A percentile compares a stretch with the other conserved stretches of the same genome.
Conservation (phyloP, 2,113 vertebrate genomes). For the Octodon degus region DNA sequence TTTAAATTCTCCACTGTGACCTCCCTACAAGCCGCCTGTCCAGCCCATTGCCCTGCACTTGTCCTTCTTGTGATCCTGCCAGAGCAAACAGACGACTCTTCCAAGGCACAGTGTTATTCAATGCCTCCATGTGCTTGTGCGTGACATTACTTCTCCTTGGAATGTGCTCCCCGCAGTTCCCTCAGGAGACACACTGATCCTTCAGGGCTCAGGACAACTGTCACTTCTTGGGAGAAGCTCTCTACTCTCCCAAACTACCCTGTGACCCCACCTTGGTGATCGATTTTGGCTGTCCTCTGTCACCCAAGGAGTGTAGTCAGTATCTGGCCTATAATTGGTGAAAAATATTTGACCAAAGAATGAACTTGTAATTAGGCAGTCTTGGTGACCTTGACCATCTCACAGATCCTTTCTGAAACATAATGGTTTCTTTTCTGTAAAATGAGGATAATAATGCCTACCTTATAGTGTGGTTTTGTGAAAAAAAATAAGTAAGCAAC, state of each 20-base stretch:
- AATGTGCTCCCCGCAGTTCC: neutral
- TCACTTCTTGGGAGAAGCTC: slow-evolving; percentile 2
- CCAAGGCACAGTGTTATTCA: neutral
- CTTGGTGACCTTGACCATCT: slow-evolving; percentile 16
- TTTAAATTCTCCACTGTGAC: neutral
- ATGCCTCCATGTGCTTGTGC: neutral
- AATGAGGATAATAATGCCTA: neutral
- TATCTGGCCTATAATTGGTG: neutral
- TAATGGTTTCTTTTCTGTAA: slow-evolving; percentile 15
- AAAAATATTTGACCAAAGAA: slow-evolving; percentile 44
- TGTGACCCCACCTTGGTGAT: neutral
- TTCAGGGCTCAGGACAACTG: neutral
- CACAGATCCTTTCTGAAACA: neutral
- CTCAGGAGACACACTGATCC: neutral
- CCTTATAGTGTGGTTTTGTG: neutral
- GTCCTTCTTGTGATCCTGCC: neutral
- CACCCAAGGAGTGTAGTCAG: neutral
- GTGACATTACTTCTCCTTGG: neutral
- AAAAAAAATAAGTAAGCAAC: neutral
- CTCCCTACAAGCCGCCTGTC: neutral
- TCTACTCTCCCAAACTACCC: neutral
- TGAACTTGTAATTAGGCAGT: slow-evolving; percentile 5
- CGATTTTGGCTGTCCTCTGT: slow-evolving; percentile 1
- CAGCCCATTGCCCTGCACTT: neutral
- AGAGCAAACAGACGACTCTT: neutral